phyloP scores from a whole-genome alignment of 2,797 vertebrate genomes.

The Toxotes lorentzi region DNA sequence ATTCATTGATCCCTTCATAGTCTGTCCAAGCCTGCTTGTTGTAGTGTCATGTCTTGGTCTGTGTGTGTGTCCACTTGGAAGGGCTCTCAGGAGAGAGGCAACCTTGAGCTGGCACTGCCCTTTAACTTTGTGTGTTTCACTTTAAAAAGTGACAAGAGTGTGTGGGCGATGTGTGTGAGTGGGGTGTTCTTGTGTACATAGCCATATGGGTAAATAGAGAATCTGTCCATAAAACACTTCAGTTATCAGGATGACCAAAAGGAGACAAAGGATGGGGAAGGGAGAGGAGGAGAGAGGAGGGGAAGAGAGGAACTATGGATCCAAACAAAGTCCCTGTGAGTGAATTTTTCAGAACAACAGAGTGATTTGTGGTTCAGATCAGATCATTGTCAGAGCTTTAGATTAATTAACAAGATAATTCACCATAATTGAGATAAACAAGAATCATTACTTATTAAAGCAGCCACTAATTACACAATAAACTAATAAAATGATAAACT shows the following conservation, averaged over 20 bases:
- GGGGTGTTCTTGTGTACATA: conserved; percentile 44
- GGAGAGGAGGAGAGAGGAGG: not conserved
- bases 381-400: conserved; percentile 19
- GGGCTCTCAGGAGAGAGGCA: conserved; percentile 61
- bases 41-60: conserved; percentile 60
- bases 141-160: conserved; percentile 65
- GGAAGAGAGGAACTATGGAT: not conserved
- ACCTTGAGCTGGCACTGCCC: conserved; percentile 76
- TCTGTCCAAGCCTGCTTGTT: conserved; percentile 63
- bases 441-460: conserved; percentile 25
- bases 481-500: conserved; percentile 21
- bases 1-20: conserved; percentile 79
- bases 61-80: conserved; percentile 69
- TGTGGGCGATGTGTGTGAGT: conserved; percentile 24
- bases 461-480: conserved; percentile 31
- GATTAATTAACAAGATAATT: conserved; percentile 42
- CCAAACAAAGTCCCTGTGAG: conserved; percentile 1
- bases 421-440: conserved; percentile 40
- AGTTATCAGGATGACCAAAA: conserved; percentile 35
- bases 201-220: conserved; percentile 57
- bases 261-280: not conserved
- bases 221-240: conserved; percentile 40
- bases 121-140: conserved; percentile 71
- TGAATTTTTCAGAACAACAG: not conserved
- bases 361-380: not conserved